These are phyloP conservation scores for Premnoplex brunnescens DNA, from an alignment of 2,797 vertebrate genomes.

Conservation along the genomic window DNA sequence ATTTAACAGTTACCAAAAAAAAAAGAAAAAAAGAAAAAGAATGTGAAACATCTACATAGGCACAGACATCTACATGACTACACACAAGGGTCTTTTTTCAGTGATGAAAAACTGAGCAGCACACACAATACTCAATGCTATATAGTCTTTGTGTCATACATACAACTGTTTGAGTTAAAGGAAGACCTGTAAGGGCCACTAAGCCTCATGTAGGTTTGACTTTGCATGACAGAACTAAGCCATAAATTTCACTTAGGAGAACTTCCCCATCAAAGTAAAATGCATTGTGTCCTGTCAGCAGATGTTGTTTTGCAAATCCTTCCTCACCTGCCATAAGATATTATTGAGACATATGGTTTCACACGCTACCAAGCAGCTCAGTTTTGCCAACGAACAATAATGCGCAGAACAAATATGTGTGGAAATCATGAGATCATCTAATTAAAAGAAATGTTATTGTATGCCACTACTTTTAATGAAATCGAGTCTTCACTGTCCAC, in stretches of 20 bases:
- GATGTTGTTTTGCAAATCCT: conserved; percentile 54
- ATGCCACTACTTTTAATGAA: conserved; percentile 27
- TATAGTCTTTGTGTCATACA: neutral
- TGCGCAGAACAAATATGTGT: neutral
- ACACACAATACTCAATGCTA: neutral
- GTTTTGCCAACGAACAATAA: conserved; percentile 40
- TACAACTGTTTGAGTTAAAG: neutral
- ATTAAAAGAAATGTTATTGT: conserved; percentile 58
- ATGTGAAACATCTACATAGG: neutral
- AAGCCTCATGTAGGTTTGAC: neutral
- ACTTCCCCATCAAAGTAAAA: conserved; percentile 47
- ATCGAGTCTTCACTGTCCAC: neutral
- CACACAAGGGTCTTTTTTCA: neutral
- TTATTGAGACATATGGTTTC: conserved; percentile 57
- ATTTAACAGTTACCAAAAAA: neutral
- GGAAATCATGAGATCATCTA: conserved; percentile 58
- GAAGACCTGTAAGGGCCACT: neutral
- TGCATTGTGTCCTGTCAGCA: conserved; percentile 44
- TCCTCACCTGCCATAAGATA: conserved; percentile 27
- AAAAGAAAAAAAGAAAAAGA: neutral
- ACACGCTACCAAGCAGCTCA: conserved; percentile 25
- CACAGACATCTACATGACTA: neutral
- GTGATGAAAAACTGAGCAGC: neutral
- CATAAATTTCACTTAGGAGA: conserved; percentile 7
- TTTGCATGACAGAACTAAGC: neutral